Evolutionary conservation across 1,140 invertebrate genomes (phyloP), one percentile per base, ranked within the genome.

Genomic region (Bombus haemorrhoidalis): DNA sequence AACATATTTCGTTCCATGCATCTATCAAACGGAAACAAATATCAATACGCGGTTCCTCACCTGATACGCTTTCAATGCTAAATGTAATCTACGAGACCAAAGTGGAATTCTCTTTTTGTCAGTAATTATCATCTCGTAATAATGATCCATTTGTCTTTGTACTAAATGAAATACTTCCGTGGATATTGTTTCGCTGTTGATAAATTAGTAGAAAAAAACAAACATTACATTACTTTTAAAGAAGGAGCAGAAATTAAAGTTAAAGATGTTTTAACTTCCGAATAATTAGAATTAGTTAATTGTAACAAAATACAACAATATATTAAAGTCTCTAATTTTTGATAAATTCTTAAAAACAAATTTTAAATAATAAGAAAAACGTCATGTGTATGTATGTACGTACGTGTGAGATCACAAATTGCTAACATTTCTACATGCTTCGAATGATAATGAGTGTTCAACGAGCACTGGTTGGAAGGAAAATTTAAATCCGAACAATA

Each of bases 141-240:
- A 99, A 86, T 97, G 97, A 92, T 98, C 98, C 95, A 99, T 96
- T 95, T 98, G 97, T 89, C 97, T 98, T 95, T 99, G 98, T 10
- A 99, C 97, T 93, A 98, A 98, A 94, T 99, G 98, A 94, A 99
- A 99, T 85, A 97, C 97, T 82, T 97, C 96, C 1, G 98, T 97
- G n/a, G 97, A 97, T 96, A 99, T 96, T 15, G 98, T 98, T 96
- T 99, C 98, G 94, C 97, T 98, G 93, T 88, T 96, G 94, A 86
- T 25, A 88, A 89, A 22, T 18, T n/a, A 12, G 12, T 28, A 15
- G 15, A 47, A 12, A 43, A 47, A 41, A 8, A 10, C 9, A 39
- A 18, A 72, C 28, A n/a, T 62, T 62, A n/a, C 3, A 62, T 13
- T n/a, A 2, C 10, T n/a, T n/a, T 62, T 62, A 28, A 62, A 62